phyloP scores from a whole-genome alignment of 2,888 invertebrate species.

The Caprella mutica region DNA sequence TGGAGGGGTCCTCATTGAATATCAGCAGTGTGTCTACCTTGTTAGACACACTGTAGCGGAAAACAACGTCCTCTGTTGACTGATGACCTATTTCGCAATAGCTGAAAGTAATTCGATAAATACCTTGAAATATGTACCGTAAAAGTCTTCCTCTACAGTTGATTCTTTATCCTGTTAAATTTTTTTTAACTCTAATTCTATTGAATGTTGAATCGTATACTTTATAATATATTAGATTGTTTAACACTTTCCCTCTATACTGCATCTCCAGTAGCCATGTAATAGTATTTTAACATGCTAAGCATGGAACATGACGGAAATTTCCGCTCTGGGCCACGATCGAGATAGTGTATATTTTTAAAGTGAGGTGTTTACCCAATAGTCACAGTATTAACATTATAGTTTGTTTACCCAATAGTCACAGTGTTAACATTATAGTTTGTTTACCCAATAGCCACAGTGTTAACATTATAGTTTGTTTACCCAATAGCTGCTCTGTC shows the following conservation, averaged over 20 bases:
- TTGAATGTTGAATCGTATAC: neutral
- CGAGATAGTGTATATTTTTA: too few relatives aligned
- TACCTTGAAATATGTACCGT: neutral
- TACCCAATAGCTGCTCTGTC: slow-evolving; percentile 79
- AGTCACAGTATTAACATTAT: too few relatives aligned
- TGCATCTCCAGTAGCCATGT: too few relatives aligned
- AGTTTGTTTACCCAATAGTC: too few relatives aligned
- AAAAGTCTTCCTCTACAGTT: neutral
- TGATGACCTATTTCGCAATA: slow-evolving; percentile 53
- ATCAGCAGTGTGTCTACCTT: slow-evolving; percentile 69
- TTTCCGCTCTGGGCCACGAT: too few relatives aligned
- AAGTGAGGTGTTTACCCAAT: too few relatives aligned
- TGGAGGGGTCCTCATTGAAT: slow-evolving; percentile 70
- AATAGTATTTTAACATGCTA: too few relatives aligned
- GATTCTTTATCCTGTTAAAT: neutral
- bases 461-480: too few relatives aligned
- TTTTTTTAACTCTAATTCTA: neutral
- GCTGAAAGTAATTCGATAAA: slow-evolving; percentile 47
- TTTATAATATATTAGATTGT: slow-evolving; percentile 15
- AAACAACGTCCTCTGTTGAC: slow-evolving; percentile 53
- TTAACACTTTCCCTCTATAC: too few relatives aligned
- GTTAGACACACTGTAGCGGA: slow-evolving; percentile 59
- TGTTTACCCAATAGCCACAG: too few relatives aligned
- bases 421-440: too few relatives aligned
- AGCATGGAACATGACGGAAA: too few relatives aligned